Evolutionary conservation across 2,888 invertebrate genomes (phyloP).

Genomic region (Onthophagus sagittarius): DNA sequence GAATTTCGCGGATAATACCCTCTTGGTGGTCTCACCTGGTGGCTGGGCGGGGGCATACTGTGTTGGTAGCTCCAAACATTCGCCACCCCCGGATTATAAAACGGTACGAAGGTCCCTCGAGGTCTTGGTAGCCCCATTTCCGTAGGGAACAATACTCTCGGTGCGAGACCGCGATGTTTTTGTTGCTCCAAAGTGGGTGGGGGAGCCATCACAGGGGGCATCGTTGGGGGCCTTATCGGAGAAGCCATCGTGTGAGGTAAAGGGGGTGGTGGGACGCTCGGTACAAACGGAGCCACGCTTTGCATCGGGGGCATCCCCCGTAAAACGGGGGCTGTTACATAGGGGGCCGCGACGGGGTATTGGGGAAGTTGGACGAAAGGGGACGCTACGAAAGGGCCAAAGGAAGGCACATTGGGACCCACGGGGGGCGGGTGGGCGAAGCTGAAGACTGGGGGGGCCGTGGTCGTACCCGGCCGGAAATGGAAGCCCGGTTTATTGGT

Average conservation of each 20-base stretch:
- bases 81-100: slow-evolving; percentile 23
- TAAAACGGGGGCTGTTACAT: slow-evolving; percentile 19
- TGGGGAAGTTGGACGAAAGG: slow-evolving; percentile 19
- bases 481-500: slow-evolving; percentile 21
- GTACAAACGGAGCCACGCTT: slow-evolving; percentile 16
- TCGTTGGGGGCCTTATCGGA: slow-evolving; percentile 15
- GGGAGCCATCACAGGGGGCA: slow-evolving; percentile 9
- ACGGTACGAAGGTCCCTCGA: slow-evolving; percentile 23
- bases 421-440: slow-evolving; percentile 15
- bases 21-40: slow-evolving; percentile 16
- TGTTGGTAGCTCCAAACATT: slow-evolving; percentile 22
- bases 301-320: slow-evolving; percentile 27
- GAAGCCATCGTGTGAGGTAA: slow-evolving; percentile 22
- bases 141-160: slow-evolving; percentile 26
- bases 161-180: slow-evolving; percentile 11
- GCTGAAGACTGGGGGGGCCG: slow-evolving; percentile 16
- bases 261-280: slow-evolving; percentile 23
- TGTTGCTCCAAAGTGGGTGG: slow-evolving; percentile 12
- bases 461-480: slow-evolving; percentile 15
- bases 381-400: slow-evolving; percentile 17
- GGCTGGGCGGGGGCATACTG: slow-evolving; percentile 16
- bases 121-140: slow-evolving; percentile 28
- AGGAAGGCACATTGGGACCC: slow-evolving; percentile 24
- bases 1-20: slow-evolving; percentile 23
- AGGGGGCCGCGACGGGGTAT: slow-evolving; percentile 24